phyloP scores from a whole-genome alignment of 2,113 vertebrate genomes.

The Albula goreensis region DNA sequence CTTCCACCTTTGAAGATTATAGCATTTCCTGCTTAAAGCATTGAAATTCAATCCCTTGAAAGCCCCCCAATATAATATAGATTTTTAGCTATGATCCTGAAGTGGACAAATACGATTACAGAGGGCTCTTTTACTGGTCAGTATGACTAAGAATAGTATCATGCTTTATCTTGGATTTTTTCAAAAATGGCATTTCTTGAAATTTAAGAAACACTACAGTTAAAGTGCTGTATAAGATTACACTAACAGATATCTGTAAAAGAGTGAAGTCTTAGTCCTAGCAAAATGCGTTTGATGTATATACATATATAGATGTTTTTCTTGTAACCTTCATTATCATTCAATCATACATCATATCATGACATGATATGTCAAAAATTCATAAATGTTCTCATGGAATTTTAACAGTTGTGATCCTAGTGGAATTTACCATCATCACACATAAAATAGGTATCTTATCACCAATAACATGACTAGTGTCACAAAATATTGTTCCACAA shows the following conservation, averaged over 20 bases:
- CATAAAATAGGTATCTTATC: too few species aligned
- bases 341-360: too few species aligned
- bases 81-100: conserved; percentile 66
- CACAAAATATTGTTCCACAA: too few species aligned
- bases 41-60: conserved; percentile 62
- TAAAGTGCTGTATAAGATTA: neutral
- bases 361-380: too few species aligned
- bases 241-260: neutral
- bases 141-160: conserved; percentile 53
- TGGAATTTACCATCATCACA: too few species aligned
- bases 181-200: neutral
- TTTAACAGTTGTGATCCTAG: too few species aligned
- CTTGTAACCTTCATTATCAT: too few species aligned
- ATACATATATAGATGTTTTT: too few species aligned
- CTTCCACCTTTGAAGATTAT: conserved; percentile 73
- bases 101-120: conserved; percentile 75
- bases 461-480: too few species aligned
- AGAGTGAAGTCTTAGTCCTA: too few species aligned
- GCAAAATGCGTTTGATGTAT: too few species aligned
- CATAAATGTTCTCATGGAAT: too few species aligned
- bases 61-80: conserved; percentile 61
- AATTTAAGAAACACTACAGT: neutral
- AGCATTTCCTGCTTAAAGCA: conserved; percentile 62
- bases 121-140: conserved; percentile 60
- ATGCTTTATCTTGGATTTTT: conserved; percentile 16